Base-by-base conservation (phyloP, 2,888 invertebrate genomes). In the Agrochola circellaris region DNA sequence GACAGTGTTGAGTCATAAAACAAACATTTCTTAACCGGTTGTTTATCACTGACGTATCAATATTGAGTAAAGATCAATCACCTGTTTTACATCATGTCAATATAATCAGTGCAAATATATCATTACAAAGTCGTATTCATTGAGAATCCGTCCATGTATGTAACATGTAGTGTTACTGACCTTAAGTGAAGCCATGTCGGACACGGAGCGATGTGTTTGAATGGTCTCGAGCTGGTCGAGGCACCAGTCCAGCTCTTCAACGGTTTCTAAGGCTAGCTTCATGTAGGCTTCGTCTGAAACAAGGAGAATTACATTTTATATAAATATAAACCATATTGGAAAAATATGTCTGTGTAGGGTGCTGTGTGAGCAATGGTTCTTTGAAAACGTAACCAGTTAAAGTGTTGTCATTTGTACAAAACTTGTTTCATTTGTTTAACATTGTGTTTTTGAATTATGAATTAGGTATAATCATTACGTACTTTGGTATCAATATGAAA, bases 221-320 rank as follows among this genome's bases (percentile, higher is more conserved):
- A 99, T 99, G 88, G 99, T 99, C 97, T 99, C 99, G 96, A 99
- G 97, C 97, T 99, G 99, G 97, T 99, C 99, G 97, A 99, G 97
- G 95, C 99, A 99, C 99, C 99, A 99, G 97, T 99, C 99, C 96
- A 99, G 97, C 97, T 99, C 99, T 95, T 99, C 99, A 97, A 99
- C 98, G 66, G 99, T 99, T 95, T 99, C 99, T 95, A 99, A 97
- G 79, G 99, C 99, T 95, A 99, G 97, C 96, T 99, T 99, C 97
- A 98, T 98, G 97, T 99, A 99, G 92, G 98, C 97, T 95, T 99
- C 99, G 97, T 99, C 99, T 98, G 96, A 0, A 97, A 97, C 92
- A 94, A 94, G 66, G 20, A 81, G 65, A 77, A 73, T 56, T 61
- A 76, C n/a, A 70, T n/a, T n/a, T n/a, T n/a, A n/a, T n/a, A n/a